Percentiles rank a stretch among this genome's conserved stretches.
phyloP scores from a whole-genome alignment of 2,113 vertebrate species.

The Aythya baeri region DNA sequence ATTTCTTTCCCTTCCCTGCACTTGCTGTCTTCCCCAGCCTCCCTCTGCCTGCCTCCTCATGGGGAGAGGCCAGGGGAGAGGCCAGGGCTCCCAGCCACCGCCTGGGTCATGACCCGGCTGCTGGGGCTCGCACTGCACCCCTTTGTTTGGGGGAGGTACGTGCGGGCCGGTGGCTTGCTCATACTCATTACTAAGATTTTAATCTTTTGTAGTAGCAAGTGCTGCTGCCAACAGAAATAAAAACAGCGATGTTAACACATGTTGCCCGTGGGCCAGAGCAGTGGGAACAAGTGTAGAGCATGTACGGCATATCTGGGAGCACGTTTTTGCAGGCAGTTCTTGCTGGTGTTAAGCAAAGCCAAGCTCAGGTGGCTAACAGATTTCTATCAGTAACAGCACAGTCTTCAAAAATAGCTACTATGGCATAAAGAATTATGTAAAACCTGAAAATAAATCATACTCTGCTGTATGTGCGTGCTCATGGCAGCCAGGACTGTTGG shows the following conservation, averaged over 20 bases:
- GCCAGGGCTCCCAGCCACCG: not conserved
- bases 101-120: not conserved
- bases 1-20: not conserved
- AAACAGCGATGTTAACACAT: not conserved
- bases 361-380: not conserved
- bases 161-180: conserved; percentile 5
- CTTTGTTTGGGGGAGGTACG: not conserved
- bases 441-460: not conserved
- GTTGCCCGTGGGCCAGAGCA: not conserved
- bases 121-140: not conserved
- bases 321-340: not conserved
- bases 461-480: accelerated
- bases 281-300: accelerated
- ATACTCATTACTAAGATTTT: not conserved
- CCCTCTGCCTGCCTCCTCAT: too few species aligned
- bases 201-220: not conserved
- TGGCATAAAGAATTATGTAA: accelerated
- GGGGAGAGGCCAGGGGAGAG: not conserved
- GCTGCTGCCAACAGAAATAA: not conserved
- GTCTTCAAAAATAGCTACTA: not conserved
- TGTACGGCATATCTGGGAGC: not conserved
- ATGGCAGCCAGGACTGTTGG: too few species aligned
- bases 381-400: not conserved
- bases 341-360: not conserved
- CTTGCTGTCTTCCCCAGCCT: not conserved